Evolutionary conservation across 64 coral and sea anemone species (phyloP), one percentile per base, ranked within the genome.

Genomic region (Platygyra sinensis): DNA sequence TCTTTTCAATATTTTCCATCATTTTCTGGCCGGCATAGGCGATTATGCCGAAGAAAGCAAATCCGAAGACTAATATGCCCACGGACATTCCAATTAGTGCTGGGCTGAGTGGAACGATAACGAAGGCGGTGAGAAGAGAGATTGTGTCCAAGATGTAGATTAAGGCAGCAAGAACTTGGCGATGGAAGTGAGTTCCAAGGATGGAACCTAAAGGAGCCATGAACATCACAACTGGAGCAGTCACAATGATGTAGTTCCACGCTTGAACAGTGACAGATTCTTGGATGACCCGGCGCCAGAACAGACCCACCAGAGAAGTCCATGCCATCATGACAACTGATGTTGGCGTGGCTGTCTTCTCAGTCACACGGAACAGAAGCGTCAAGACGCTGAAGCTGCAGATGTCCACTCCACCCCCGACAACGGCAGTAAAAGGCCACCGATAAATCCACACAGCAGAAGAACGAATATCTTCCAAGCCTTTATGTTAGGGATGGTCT

Each of bases 291-390:
- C 73, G 84, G n/a, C 93, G 64, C 93, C 88, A 95, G 60, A 25
- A 88, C 18, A 95, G 81, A 10, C 93, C 89, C 18, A 95, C 89
- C 24, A 95, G 10, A 2, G 89, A 69, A 30, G 87, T 91, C 50
- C 89, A 85, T 39, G 94, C 94, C 94, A 95, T 95, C 17, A 95
- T 38, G 24, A 95, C 73, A 31, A 95, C 94, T 73, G 88, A 94
- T 12, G 88, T 94, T 11, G 93, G 88, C 9, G 93, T 94, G 39
- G 93, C 93, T 30, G 93, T 94, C 74, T 94, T 94, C 73, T 94
- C 93, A 72, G 93, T 59, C 1, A 94, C 93, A 31, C 93, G 87
- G 80, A 94, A 94, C 15, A 94, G 81, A n/a, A 94, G 75, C 4
- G 88, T 94, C 72, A 94, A 67, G 25, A 94, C 75, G 42, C 93